Base-by-base conservation (phyloP, 2,113 vertebrate genomes). In the Bubo bubo region DNA sequence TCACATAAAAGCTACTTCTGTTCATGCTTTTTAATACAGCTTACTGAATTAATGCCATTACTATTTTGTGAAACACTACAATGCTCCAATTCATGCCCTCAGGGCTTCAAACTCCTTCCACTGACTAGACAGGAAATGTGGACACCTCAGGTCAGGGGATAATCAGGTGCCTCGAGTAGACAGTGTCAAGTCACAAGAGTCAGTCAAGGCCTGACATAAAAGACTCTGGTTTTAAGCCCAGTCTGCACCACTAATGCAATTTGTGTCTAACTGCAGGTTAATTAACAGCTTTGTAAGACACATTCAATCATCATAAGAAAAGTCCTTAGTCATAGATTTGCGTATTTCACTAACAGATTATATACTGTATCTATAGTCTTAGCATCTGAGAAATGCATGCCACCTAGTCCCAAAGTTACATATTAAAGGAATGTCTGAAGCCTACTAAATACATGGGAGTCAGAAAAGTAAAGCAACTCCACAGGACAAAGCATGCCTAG, bases 11-110 rank as follows among this genome's bases (percentile, higher is more conserved):
- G 43, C 49, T 85, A 85, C 87, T 96, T 73, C 62, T 93, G 18
- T 16, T 81, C 52, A 49, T 20, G 60, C 53, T 91, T 96, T 88
- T 66, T 66, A 50, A 76, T 28, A 66, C 4, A 64, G 43, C 60
- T 56, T 87, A 77, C 47, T 41, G 11, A 67, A 95, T 39, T 85
- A 96, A 94, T 39, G n/a, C 12, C 89, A 96, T 96, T 75, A 52
- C 37, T 91, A 91, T 88, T 90, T 64, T 13, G 49, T 94, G 93
- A 96, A 96, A 75, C 74, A 75, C 35, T 43, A 35, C 28, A 72
- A 8, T 22, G 39, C 47, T 64, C 8, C 3, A 3, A 56, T 87
- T 91, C 56, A 68, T 21, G 62, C 52, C 90, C 43, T 70, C 30
- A 56, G 62, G 80, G 73, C 62, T 88, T 85, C 76, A 53, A 72